Evolutionary conservation across 1,140 invertebrate species (phyloP).

Genomic region (Eurosta solidaginis): DNA sequence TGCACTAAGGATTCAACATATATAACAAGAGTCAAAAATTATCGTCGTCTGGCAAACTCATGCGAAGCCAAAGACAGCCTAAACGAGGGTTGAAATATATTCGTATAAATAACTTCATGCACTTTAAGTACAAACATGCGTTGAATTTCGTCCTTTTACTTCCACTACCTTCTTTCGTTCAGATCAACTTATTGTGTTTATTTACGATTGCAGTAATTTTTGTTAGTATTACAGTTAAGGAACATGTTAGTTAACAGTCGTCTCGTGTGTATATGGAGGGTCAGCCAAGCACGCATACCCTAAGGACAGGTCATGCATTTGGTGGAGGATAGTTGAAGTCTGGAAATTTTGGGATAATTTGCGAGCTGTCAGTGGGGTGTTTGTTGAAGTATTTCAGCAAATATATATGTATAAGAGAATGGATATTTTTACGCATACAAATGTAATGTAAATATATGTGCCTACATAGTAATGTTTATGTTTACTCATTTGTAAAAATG

Average conservation of each 20-base stretch:
- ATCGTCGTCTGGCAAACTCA: neutral
- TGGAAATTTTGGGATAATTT: constrained; percentile 12
- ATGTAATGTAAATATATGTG: neutral
- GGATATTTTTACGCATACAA: neutral
- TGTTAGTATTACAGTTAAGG: neutral
- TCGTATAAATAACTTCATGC: neutral
- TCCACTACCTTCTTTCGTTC: no score
- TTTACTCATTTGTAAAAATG: neutral
- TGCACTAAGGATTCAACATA: no score
- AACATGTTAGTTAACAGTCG: neutral
- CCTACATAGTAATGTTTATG: neutral
- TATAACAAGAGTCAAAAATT: neutral
- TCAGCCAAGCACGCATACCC: neutral
- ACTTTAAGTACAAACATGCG: neutral
- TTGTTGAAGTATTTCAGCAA: neutral
- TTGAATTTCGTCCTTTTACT: neutral
- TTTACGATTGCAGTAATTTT: no score
- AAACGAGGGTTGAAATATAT: neutral
- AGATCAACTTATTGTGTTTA: neutral
- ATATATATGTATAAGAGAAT: neutral
- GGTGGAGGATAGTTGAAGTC: constrained; percentile 8
- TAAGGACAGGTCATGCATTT: neutral
- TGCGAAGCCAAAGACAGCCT: neutral
- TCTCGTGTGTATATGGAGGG: constrained; percentile 2
- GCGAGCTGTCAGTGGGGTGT: neutral